Evolutionary conservation across 1,140 invertebrate species (phyloP), one percentile per base, ranked within the genome.

Genomic region (Drosophila sucinea): DNA sequence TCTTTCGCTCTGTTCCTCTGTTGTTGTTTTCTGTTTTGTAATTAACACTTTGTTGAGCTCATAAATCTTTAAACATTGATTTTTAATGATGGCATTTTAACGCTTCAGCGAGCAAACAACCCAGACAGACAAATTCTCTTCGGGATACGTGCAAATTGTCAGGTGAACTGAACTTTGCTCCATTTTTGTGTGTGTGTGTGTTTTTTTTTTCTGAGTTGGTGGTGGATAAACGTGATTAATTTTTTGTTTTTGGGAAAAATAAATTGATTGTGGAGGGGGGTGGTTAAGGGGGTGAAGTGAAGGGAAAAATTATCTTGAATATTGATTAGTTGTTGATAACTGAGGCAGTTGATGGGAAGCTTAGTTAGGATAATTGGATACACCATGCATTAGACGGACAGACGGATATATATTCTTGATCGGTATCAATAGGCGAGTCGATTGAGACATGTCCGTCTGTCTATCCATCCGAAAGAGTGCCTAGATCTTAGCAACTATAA

Each of bases 31-130:
- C 51, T 60, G 51, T 67, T 56, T 70, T 56, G 83, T 87, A 87
- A 87, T 87, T 87, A 82, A 86, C 83, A 87, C 83, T 86, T 86
- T 81, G 82, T 86, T 81, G 73, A 82, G 76, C 83, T 70, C 76
- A 87, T 87, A 87, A 86, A 87, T 87, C 83, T 79, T 87, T 86
- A 87, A 86, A 67, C 79, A 87, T 87, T 87, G 83, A 87, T 87
- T 87, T 87, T 87, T 86, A 87, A 87, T 87, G 82, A 74, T 77
- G 81, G 81, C 72, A 84, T 79, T 83, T 83, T 83, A 79, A 83
- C 75, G 80, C 80, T 78, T 83, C 75, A 67, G 35, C 67, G 80
- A 78, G 62, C 79, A 71, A 33, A 55, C 60, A 71, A 75, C 62
- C 62, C 75, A 54, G 65, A 38, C 40, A 27, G 56, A 60, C 65